A percentile compares a stretch with the other conserved stretches of the same genome.
Conservation (phyloP, 1,140 invertebrate species). For the Formica exsecta region DNA sequence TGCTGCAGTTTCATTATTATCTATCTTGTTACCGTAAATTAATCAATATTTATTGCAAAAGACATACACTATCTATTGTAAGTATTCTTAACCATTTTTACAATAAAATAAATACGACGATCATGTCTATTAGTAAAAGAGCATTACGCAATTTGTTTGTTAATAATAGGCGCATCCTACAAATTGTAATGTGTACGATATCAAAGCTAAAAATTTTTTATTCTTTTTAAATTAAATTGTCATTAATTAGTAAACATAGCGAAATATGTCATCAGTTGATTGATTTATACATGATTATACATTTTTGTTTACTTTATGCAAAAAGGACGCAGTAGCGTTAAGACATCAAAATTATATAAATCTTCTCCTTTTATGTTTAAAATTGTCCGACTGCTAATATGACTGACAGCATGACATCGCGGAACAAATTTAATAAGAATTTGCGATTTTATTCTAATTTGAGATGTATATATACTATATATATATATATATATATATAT, state of each 20-base stretch:
- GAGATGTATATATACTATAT: no score
- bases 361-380: neutral
- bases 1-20: neutral
- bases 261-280: neutral
- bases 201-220: neutral
- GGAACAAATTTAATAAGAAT: no score
- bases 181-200: no score
- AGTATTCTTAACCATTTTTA: conserved; percentile 2
- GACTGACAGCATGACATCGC: no score
- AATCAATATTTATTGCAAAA: conserved; percentile 25
- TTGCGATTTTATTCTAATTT: no score
- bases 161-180: neutral
- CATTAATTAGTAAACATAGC: neutral
- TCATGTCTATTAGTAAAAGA: neutral
- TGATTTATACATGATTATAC: neutral
- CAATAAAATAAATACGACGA: conserved; percentile 13
- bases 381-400: neutral
- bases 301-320: neutral
- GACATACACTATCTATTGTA: neutral
- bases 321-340: neutral
- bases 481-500: no score
- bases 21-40: neutral
- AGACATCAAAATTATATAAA: neutral
- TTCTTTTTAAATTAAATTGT: conserved; percentile 1
- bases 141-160: neutral